A percentile compares a stretch with the other conserved stretches of the same genome.
phyloP scores from a whole-genome alignment of 1,140 invertebrate species.

The Harlomillsia oculata region DNA sequence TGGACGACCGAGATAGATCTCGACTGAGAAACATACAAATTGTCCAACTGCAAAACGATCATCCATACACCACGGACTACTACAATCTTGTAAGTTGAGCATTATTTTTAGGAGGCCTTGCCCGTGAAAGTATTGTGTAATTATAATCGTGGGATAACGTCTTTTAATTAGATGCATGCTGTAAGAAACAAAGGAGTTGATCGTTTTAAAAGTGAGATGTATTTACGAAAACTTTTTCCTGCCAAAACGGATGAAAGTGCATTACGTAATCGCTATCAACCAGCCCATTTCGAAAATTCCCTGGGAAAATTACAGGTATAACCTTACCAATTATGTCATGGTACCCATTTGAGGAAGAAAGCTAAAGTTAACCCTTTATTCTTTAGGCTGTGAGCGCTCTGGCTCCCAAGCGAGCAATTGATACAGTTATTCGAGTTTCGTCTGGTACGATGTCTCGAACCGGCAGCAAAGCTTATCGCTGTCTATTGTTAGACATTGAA shows the following conservation, averaged over 20 bases:
- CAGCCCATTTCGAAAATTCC: slow-evolving; percentile 83
- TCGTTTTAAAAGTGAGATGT: neutral
- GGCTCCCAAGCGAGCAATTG: slow-evolving; percentile 30
- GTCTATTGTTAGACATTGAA: slow-evolving; percentile 31
- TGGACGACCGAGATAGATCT: slow-evolving; percentile 82
- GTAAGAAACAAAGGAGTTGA: slow-evolving; percentile 30
- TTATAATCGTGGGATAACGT: too few relatives aligned
- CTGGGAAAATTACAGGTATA: slow-evolving; percentile 63
- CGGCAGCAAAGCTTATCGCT: slow-evolving; percentile 26
- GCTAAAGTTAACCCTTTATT: neutral
- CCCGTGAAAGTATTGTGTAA: neutral
- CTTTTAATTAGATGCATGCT: slow-evolving; percentile 39
- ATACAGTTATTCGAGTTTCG: slow-evolving; percentile 26
- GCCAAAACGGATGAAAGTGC: slow-evolving; percentile 32
- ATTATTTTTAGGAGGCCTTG: neutral
- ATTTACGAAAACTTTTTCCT: slow-evolving; percentile 41
- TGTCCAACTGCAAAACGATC: slow-evolving; percentile 72
- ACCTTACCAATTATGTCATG: too few relatives aligned
- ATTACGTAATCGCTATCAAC: slow-evolving; percentile 55
- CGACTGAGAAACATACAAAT: slow-evolving; percentile 89
- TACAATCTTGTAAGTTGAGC: slow-evolving; percentile 57
- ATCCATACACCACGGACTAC: slow-evolving; percentile 75
- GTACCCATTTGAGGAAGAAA: too few relatives aligned
- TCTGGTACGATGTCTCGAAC: slow-evolving; percentile 1
- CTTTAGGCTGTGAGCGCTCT: slow-evolving; percentile 33